Evolutionary conservation across 1,140 invertebrate species (phyloP), one percentile per base, ranked within the genome.

Genomic region (Dufourea novaeangliae): DNA sequence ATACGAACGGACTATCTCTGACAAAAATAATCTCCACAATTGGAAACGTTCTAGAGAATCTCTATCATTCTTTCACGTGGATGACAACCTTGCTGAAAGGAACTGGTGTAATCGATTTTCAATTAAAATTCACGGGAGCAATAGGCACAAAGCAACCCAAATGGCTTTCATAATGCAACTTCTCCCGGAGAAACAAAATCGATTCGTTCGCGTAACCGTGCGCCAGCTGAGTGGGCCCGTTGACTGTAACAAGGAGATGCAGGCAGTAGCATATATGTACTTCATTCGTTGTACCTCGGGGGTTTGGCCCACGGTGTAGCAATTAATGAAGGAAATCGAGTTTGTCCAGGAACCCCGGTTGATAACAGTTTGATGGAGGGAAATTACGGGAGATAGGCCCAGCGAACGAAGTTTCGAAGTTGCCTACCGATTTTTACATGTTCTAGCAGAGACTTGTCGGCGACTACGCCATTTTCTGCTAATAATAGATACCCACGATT

Each of bases 291-390:
- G 32, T 3, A 20, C 25, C 22, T 37, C 8, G 73, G 59, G 54
- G n/a, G n/a, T n/a, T 68, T 44, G 44, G 64, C 25, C 25, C 17
- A 17, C 32, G 54, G 37, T 61, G n/a, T 17, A 5, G 14, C 39
- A 69, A 76, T 76, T 76, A 76, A 56, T 20, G 17, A 39, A 14
- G 64, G 25, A 68, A 69, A 76, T 69, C 22, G 32, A 69, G 37
- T 76, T 76, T 61, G 7, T 22, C 27, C 17, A 7, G 41, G 8
- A 59, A n/a, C 22, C 29, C 29, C 22, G 17, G 54, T 39, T 20
- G 54, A 29, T 69, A 27, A 69, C 46, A 46, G 64, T 27, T 76
- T 20, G 64, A 34, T 50, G 37, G 20, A 11, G 39, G 41, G 2
- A 68, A 75, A 75, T 68, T 57, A 44, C 54, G 11, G 29, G 27